These are phyloP conservation scores for Zelostemma sp. DNA, from an alignment of 1,140 invertebrate genomes.

Conservation along the genomic window DNA sequence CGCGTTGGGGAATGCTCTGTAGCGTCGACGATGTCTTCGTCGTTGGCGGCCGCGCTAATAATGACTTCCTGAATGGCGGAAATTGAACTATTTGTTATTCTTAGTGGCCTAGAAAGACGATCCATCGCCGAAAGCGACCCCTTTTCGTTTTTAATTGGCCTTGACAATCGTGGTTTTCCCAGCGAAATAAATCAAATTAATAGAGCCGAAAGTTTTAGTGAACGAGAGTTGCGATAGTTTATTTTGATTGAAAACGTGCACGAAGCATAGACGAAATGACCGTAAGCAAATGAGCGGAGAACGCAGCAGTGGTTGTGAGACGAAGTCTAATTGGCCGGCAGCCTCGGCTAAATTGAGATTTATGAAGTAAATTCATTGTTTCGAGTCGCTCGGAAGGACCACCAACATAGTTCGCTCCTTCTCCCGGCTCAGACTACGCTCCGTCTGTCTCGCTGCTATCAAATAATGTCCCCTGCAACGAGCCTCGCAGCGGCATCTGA, in stretches of 20 bases:
- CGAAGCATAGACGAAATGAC: slow-evolving; percentile 31
- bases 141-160: too few relatives aligned
- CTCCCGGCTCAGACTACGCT: slow-evolving; percentile 28
- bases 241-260: slow-evolving; percentile 33
- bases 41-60: slow-evolving; percentile 48
- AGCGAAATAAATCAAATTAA: too few relatives aligned
- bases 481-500: slow-evolving; percentile 55
- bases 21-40: slow-evolving; percentile 36
- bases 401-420: slow-evolving; percentile 58
- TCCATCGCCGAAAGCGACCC: background rate
- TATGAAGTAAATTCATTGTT: slow-evolving; percentile 71
- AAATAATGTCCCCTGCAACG: slow-evolving; percentile 64
- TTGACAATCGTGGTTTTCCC: too few relatives aligned
- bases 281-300: slow-evolving; percentile 58
- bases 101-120: slow-evolving; percentile 24
- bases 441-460: slow-evolving; percentile 56
- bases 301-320: slow-evolving; percentile 54
- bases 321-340: slow-evolving; percentile 67
- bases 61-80: slow-evolving; percentile 63
- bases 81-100: slow-evolving; percentile 67
- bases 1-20: slow-evolving; percentile 42
- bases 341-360: slow-evolving; percentile 67
- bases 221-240: slow-evolving; percentile 21
- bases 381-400: slow-evolving; percentile 61
- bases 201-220: too few relatives aligned